These are phyloP conservation scores for Trichopoda pennipes DNA, from an alignment of 2,888 invertebrate genomes.

Conservation along the genomic window DNA sequence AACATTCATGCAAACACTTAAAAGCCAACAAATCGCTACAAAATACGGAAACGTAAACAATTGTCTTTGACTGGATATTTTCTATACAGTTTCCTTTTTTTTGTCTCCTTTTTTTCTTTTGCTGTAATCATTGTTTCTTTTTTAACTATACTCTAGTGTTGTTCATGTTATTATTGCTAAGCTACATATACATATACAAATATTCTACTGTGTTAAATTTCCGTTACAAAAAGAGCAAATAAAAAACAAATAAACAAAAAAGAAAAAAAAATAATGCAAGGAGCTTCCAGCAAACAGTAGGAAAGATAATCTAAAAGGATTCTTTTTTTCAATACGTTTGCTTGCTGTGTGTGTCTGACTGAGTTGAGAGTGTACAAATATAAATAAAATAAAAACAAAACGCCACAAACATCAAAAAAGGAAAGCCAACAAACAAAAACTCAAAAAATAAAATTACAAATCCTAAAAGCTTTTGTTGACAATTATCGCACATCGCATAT, in stretches of 20 bases:
- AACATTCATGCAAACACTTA: background rate
- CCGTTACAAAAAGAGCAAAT: constrained; percentile 59
- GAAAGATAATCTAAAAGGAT: constrained; percentile 52
- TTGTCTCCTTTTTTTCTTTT: background rate
- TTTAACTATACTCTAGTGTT: constrained; percentile 12
- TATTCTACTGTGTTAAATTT: constrained; percentile 63
- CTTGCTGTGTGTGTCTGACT: constrained; percentile 5
- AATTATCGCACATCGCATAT: constrained; percentile 52
- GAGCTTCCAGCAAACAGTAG: constrained; percentile 22
- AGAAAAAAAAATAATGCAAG: background rate
- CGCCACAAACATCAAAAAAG: constrained; percentile 26
- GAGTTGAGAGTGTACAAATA: constrained; percentile 17
- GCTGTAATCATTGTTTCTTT: constrained; percentile 38
- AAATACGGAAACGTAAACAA: constrained; percentile 65
- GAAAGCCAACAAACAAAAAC: constrained; percentile 13
- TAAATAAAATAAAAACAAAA: constrained; percentile 32
- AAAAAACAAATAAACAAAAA: constrained; percentile 32
- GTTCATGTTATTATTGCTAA: background rate
- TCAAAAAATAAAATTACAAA: constrained; percentile 34
- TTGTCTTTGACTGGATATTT: constrained; percentile 51
- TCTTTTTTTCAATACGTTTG: constrained; percentile 31
- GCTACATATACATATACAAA: background rate
- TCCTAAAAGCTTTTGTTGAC: constrained; percentile 66
- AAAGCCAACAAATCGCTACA: constrained; percentile 55
- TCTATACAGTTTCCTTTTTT: constrained; percentile 24